phyloP scores from a whole-genome alignment of 35 echinoderm and acorn worm genomes.

The Holothuria glaberrima region DNA sequence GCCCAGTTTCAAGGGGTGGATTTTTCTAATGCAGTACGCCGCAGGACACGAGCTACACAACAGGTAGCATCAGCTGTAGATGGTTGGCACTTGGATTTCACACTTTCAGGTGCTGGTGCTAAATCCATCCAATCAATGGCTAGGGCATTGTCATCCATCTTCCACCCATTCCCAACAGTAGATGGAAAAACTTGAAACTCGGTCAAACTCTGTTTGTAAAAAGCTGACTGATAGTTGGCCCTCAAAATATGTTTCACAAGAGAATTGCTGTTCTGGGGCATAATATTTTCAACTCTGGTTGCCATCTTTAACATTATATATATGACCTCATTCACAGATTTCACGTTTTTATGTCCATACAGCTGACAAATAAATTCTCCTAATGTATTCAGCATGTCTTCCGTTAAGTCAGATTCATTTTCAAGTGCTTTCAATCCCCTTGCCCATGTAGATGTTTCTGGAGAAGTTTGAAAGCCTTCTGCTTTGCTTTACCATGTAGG shows the following conservation, averaged over 20 bases:
- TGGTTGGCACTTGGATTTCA: slow-evolving; percentile 1
- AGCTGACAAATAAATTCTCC: slow-evolving; percentile 63
- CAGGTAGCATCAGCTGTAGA: slow-evolving; percentile 6
- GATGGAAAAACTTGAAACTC: slow-evolving; percentile 22
- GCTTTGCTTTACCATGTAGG: slow-evolving; percentile 67
- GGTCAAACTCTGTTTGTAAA: slow-evolving; percentile 1
- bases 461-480: slow-evolving; percentile 52
- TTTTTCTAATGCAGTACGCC: slow-evolving; percentile 20
- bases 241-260: slow-evolving; percentile 59
- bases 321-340: slow-evolving; percentile 13
- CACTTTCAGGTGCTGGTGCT: slow-evolving; percentile 41
- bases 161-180: slow-evolving; percentile 48
- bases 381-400: slow-evolving; percentile 19
- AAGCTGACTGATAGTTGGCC: slow-evolving; percentile 14
- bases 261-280: slow-evolving; percentile 69
- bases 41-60: slow-evolving; percentile 15
- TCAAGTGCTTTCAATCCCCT: slow-evolving; percentile 22
- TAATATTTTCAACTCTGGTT: slow-evolving; percentile 52
- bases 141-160: slow-evolving; percentile 10
- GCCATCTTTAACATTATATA: slow-evolving; percentile 18
- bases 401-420: slow-evolving; percentile 20
- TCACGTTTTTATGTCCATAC: slow-evolving; percentile 4
- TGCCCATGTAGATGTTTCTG: not conserved
- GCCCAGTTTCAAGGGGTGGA: too few relatives aligned
- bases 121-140: slow-evolving; percentile 45